A percentile compares a stretch with the other conserved stretches of the same genome.
These are phyloP conservation scores for Arnoldichthys spilopterus DNA, from an alignment of 2,797 vertebrate species.

Conservation along the genomic window DNA sequence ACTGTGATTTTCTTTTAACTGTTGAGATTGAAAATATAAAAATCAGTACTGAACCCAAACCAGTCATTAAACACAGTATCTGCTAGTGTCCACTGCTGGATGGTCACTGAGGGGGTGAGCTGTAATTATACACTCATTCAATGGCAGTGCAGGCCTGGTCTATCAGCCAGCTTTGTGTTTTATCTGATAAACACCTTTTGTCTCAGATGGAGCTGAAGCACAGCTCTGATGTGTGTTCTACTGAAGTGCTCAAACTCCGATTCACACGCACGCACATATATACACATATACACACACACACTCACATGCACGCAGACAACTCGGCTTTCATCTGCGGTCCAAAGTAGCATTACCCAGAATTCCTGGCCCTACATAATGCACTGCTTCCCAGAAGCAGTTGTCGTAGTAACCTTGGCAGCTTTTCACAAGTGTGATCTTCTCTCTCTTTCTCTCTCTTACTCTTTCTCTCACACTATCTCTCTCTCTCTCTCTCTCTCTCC, in stretches of 20 bases:
- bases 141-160: not conserved
- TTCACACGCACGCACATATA: conserved; percentile 6
- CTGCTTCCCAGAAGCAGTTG: conserved; percentile 67
- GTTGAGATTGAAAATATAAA: not conserved
- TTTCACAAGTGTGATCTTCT: conserved; percentile 65
- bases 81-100: not conserved
- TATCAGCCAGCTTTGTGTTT: not conserved
- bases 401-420: conserved; percentile 69
- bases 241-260: conserved; percentile 35
- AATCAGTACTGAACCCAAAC: not conserved
- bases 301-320: conserved; percentile 36
- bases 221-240: conserved; percentile 22
- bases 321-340: conserved; percentile 63
- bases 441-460: conserved; percentile 19
- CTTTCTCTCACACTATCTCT: not conserved
- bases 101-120: not conserved
- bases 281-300: too few species aligned
- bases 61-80: not conserved
- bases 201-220: conserved; percentile 37
- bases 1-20: not conserved
- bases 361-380: conserved; percentile 62
- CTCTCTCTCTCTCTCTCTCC: not conserved
- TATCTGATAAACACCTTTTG: conserved; percentile 25
- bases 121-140: conserved; percentile 3
- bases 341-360: conserved; percentile 66